phyloP scores from a whole-genome alignment of 2,888 invertebrate genomes.

The Nineta flava region DNA sequence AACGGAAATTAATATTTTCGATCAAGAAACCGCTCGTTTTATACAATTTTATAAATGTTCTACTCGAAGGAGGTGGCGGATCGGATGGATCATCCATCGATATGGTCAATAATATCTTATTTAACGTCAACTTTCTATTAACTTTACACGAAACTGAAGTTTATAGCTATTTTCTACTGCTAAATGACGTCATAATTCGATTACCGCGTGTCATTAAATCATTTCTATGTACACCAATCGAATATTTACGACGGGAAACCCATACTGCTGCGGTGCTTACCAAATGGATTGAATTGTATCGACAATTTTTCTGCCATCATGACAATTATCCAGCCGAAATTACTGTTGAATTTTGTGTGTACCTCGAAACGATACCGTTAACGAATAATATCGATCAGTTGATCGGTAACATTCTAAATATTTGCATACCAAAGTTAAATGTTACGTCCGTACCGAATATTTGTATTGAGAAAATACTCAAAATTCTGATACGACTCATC shows the following conservation, averaged over 20 bases:
- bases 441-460: not conserved
- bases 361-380: too few species aligned
- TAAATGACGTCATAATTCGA: too few species aligned
- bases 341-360: too few species aligned
- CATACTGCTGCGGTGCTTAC: too few species aligned
- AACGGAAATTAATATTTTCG: not conserved
- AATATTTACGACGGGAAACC: too few species aligned
- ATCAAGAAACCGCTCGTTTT: not conserved
- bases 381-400: not conserved
- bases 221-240: too few species aligned
- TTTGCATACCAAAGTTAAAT: not conserved
- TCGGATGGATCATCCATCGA: too few species aligned
- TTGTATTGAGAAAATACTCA: not conserved
- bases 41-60: not conserved
- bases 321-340: too few species aligned
- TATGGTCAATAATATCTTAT: not conserved
- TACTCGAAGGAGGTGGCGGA: not conserved
- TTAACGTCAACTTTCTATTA: not conserved
- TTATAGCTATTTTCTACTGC: too few species aligned
- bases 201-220: too few species aligned
- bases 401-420: not conserved
- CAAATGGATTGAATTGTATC: too few species aligned
- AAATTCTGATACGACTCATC: not conserved
- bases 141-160: not conserved
- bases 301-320: too few species aligned